Evolutionary conservation across 1,140 invertebrate genomes (phyloP).

Genomic region (Tetramorium parvispinum): DNA sequence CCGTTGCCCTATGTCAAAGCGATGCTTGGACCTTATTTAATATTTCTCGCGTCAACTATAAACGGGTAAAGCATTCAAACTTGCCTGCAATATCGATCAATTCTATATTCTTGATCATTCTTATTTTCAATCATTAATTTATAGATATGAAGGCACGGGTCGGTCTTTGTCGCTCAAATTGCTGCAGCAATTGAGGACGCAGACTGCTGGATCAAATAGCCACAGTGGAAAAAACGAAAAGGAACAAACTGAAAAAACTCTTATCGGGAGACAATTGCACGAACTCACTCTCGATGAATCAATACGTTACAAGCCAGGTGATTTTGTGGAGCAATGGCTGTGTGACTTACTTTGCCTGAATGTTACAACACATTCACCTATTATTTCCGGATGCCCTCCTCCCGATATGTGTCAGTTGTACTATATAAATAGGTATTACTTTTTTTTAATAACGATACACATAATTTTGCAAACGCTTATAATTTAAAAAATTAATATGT

Average conservation of each 20-base stretch:
- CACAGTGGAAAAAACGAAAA: conserved; percentile 82
- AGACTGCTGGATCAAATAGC: conserved; percentile 85
- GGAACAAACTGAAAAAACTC: conserved; percentile 80
- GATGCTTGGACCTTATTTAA: conserved; percentile 96
- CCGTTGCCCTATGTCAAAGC: conserved; percentile 97
- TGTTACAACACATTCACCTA: conserved; percentile 88
- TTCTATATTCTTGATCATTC: neutral
- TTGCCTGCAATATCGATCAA: neutral
- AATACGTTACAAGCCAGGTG: conserved; percentile 96
- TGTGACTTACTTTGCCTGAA: conserved; percentile 97
- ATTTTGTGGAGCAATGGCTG: conserved; percentile 97
- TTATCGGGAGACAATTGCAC: conserved; percentile 84
- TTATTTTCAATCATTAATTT: conserved; percentile 35
- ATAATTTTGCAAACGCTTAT: conserved; percentile 1
- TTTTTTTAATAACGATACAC: conserved; percentile 9
- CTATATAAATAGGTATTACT: conserved; percentile 90
- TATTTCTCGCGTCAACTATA: conserved; percentile 98
- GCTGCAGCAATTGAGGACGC: conserved; percentile 93
- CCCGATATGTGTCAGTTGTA: conserved; percentile 96
- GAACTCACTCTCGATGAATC: conserved; percentile 95
- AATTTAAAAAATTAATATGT: conserved; percentile 20
- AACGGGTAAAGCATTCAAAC: conserved; percentile 89
- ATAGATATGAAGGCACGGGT: conserved; percentile 98
- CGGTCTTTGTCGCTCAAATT: conserved; percentile 98
- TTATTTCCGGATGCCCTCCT: conserved; percentile 93